A percentile compares a stretch with the other conserved stretches of the same genome.
Conservation (phyloP, 2,888 invertebrate species). For the Eurytoma californica region DNA sequence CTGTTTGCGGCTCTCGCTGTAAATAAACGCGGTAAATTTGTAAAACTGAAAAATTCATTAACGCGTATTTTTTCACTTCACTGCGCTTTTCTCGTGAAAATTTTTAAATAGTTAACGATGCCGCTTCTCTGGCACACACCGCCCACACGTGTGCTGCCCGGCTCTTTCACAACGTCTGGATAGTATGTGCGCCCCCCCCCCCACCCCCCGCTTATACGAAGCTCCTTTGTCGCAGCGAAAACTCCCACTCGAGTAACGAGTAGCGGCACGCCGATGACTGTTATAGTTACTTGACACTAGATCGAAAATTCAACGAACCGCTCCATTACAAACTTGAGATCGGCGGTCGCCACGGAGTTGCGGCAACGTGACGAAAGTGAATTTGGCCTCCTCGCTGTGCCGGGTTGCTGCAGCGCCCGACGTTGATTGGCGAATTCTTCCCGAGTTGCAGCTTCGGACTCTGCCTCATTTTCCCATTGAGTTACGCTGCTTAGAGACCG, state of each 20-base stretch:
- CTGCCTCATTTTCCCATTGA: no score
- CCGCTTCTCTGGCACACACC: neutral
- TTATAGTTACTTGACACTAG: conserved; percentile 49
- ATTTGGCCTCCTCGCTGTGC: neutral
- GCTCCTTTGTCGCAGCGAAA: neutral
- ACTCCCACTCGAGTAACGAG: conserved; percentile 36
- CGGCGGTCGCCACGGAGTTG: neutral
- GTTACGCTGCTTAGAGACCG: no score
- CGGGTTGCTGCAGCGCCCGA: neutral
- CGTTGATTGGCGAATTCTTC: neutral
- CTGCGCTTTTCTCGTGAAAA: no score
- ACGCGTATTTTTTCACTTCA: no score
- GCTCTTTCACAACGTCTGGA: conserved; percentile 34
- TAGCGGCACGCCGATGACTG: conserved; percentile 35
- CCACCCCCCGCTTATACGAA: neutral
- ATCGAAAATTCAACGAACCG: conserved; percentile 51
- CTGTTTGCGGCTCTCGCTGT: no score
- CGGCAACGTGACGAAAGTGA: conserved; percentile 3
- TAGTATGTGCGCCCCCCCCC: conserved; percentile 1
- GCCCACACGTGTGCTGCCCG: neutral
- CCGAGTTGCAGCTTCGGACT: neutral
- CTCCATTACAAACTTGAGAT: conserved; percentile 36
- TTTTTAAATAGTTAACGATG: neutral
- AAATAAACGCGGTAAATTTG: no score
- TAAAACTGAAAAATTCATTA: no score